Evolutionary conservation across 1,140 invertebrate species (phyloP).

Genomic region (Panonychus citri): DNA sequence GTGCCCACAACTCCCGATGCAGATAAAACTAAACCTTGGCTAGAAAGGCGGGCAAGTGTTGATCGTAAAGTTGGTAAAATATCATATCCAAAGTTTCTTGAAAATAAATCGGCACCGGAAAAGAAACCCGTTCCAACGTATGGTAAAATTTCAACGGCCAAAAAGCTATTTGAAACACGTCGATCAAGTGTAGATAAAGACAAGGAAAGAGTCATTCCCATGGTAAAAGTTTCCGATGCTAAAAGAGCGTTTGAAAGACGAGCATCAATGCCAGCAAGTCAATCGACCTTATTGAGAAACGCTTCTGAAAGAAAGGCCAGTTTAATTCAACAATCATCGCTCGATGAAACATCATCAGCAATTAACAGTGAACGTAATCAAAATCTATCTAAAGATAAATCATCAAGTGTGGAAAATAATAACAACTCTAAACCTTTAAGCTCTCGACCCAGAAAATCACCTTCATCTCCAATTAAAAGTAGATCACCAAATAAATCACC

Average conservation of each 20-base stretch:
- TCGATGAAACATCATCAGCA: not conserved
- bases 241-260: constrained; percentile 18
- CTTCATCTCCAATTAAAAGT: too few species aligned
- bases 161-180: not conserved
- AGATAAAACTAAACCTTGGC: not conserved
- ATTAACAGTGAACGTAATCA: not conserved
- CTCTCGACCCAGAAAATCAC: not conserved
- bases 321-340: not conserved
- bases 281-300: not conserved
- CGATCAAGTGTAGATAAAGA: not conserved
- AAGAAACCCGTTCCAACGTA: not conserved
- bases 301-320: not conserved
- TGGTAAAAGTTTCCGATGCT: constrained; percentile 18
- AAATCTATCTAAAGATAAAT: not conserved
- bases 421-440: not conserved
- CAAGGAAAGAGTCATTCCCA: constrained; percentile 15
- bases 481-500: constrained; percentile 9
- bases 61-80: constrained; percentile 3
- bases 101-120: not conserved
- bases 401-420: not conserved
- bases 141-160: not conserved
- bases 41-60: not conserved
- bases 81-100: constrained; percentile 8
- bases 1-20: not conserved
- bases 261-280: not conserved